Percentiles rank a stretch among this genome's conserved stretches.
These are phyloP conservation scores for Globia sparganii DNA, from an alignment of 2,888 invertebrate species.

Conservation along the genomic window DNA sequence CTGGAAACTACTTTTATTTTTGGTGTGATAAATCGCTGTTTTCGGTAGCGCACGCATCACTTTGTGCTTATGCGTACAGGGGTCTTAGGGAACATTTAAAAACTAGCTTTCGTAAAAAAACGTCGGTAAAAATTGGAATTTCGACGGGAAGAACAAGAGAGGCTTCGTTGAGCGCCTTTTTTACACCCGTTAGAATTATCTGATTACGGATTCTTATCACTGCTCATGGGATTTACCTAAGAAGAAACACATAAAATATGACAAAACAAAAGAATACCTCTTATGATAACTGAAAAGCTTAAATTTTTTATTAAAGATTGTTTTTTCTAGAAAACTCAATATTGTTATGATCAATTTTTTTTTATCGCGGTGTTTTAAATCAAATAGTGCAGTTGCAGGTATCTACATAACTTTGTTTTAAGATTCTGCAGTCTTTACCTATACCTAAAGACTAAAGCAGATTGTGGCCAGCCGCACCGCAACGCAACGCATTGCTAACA, in stretches of 20 bases:
- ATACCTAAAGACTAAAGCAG: not conserved
- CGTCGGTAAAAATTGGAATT: too few relatives aligned
- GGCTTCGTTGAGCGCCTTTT: not conserved
- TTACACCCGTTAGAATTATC: not conserved
- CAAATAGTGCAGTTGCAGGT: not conserved
- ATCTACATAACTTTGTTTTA: not conserved
- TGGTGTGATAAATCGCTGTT: not conserved
- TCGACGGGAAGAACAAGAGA: not conserved
- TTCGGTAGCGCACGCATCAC: not conserved
- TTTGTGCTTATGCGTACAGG: not conserved
- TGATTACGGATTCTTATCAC: not conserved
- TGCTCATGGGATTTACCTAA: not conserved
- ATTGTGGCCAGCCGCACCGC: not conserved
- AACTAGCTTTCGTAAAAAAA: not conserved
- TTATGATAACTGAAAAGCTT: not conserved
- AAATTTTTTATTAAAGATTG: not conserved
- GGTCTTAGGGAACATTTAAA: not conserved
- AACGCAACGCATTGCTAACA: not conserved
- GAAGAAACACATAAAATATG: not conserved
- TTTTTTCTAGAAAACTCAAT: not conserved
- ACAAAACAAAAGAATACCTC: not conserved
- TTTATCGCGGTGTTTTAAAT: not conserved
- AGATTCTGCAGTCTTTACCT: not conserved
- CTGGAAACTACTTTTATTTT: not conserved
- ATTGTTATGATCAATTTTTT: not conserved